Conservation (phyloP, 2,888 invertebrate species). For the Agonum fuliginosum region DNA sequence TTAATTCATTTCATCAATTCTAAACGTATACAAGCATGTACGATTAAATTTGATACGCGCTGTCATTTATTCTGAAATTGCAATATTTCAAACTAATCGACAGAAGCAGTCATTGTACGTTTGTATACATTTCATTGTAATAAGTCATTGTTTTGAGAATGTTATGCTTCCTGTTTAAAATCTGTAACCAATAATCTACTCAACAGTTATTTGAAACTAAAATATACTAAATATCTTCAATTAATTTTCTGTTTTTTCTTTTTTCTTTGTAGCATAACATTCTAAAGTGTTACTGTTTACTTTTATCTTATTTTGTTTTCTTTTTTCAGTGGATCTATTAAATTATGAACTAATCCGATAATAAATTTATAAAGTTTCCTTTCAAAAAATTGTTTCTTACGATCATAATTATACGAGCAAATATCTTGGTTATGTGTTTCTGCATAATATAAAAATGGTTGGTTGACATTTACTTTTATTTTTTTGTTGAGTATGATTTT, state of each 20-base stretch:
- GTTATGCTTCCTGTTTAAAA: conserved; percentile 35
- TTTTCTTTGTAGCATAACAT: conserved; percentile 47
- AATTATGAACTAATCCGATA: conserved; percentile 38
- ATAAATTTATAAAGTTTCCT: conserved; percentile 43
- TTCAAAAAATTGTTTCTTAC: conserved; percentile 40
- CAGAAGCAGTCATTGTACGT: background rate
- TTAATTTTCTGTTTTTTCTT: conserved; percentile 25
- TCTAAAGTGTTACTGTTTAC: conserved; percentile 38
- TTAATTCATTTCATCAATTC: background rate
- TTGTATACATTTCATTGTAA: conserved; percentile 12
- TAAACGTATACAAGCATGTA: background rate
- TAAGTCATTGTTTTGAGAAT: conserved; percentile 40
- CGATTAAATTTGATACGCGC: background rate
- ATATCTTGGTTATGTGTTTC: conserved; percentile 27
- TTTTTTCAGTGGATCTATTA: conserved; percentile 56
- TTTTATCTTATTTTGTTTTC: conserved; percentile 53
- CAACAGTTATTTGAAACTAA: background rate
- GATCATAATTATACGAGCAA: conserved; percentile 35
- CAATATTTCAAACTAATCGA: background rate
- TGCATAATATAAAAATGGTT: conserved; percentile 49
- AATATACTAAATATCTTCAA: conserved; percentile 3
- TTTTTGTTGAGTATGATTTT: conserved; percentile 33
- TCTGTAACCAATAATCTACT: background rate
- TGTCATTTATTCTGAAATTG: conserved; percentile 1
- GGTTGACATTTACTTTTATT: conserved; percentile 50